Percentiles rank a stretch among this genome's conserved stretches.
Conservation (phyloP, 2,113 vertebrate species). For the Talpa occidentalis region DNA sequence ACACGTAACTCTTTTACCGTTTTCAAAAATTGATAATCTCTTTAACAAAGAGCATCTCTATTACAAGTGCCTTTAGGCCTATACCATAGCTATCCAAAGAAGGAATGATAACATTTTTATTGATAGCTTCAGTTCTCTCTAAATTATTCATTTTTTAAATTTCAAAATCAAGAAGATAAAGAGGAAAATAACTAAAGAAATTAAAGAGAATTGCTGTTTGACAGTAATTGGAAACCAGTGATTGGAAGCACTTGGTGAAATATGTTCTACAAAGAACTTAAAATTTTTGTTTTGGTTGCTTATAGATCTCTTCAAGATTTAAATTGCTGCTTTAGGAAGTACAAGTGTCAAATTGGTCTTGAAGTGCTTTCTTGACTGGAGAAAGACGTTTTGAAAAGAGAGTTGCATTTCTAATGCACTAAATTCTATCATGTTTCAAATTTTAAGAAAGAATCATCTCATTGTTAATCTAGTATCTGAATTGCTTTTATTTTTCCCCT, state of each 20-base stretch:
- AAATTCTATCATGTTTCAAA: constrained; percentile 56
- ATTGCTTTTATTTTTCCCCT: background rate
- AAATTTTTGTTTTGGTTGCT: background rate
- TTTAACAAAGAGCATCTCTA: background rate
- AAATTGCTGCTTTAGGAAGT: background rate
- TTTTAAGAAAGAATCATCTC: constrained; percentile 27
- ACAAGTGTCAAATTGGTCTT: background rate
- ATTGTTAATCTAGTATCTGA: background rate
- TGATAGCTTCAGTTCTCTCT: constrained; percentile 10
- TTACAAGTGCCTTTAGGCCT: background rate
- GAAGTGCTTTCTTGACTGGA: constrained; percentile 56
- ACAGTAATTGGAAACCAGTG: constrained; percentile 35
- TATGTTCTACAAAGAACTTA: background rate
- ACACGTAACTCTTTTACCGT: background rate
- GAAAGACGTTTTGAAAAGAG: constrained; percentile 63
- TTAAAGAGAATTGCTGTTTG: constrained; percentile 52
- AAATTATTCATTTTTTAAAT: constrained; percentile 72
- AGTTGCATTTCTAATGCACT: constrained; percentile 24
- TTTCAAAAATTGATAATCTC: background rate
- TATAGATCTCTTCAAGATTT: constrained; percentile 2
- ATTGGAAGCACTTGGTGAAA: background rate
- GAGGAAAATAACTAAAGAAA: constrained; percentile 62
- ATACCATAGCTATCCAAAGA: background rate
- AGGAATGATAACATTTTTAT: background rate
- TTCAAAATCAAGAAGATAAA: constrained; percentile 71